Conservation (phyloP, 2,888 invertebrate species). For the Agrochola litura region DNA sequence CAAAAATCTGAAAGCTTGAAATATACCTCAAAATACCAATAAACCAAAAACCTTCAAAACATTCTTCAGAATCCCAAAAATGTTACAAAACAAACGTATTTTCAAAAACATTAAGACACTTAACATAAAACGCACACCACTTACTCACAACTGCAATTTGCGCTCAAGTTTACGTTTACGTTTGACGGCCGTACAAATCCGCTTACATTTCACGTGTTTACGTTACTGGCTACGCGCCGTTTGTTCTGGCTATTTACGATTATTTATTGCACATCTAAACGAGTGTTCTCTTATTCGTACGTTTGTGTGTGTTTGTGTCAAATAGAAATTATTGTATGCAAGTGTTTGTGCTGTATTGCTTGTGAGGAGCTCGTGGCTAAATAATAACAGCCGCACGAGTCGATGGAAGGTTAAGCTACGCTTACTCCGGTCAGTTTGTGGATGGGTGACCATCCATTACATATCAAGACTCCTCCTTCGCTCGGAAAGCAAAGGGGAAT, state of each 20-base stretch:
- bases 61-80: conserved; percentile 1
- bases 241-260: conserved; percentile 71
- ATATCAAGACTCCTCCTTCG: no score
- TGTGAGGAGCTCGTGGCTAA: no score
- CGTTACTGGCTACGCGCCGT: conserved; percentile 68
- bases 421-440: no score
- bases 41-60: conserved; percentile 11
- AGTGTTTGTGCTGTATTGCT: conserved; percentile 5
- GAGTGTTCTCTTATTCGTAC: conserved; percentile 60
- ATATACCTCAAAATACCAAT: not conserved
- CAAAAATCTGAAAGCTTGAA: not conserved
- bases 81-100: conserved; percentile 5
- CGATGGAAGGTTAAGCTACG: no score
- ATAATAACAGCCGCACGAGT: no score
- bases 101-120: conserved; percentile 25
- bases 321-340: conserved; percentile 23
- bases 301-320: conserved; percentile 48
- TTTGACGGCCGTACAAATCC: conserved; percentile 73
- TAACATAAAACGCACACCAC: conserved; percentile 36
- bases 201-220: conserved; percentile 74
- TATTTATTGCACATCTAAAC: conserved; percentile 72
- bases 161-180: conserved; percentile 66
- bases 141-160: conserved; percentile 62
- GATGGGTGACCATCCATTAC: no score
- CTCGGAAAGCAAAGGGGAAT: no score